phyloP scores from a whole-genome alignment of 2,113 vertebrate genomes.

The Orientallactaga bullata region DNA sequence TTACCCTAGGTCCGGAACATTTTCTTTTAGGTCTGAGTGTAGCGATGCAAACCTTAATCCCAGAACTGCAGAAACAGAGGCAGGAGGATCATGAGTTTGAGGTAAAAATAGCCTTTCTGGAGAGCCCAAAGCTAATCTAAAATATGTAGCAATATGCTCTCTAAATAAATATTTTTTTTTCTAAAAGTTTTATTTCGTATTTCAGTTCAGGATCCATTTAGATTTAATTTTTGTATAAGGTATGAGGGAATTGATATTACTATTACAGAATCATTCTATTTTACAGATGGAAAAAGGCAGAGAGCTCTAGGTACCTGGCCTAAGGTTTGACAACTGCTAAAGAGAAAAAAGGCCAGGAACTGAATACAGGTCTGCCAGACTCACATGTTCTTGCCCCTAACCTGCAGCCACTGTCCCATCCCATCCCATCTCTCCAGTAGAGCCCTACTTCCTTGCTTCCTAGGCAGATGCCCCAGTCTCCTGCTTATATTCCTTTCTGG shows the following conservation, averaged over 20 bases:
- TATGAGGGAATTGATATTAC: background rate
- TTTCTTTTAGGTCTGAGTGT: background rate
- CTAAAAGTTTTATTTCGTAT: conserved; percentile 25
- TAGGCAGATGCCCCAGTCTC: background rate
- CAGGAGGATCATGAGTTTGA: background rate
- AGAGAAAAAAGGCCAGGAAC: background rate
- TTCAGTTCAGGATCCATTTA: background rate
- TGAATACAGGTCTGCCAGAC: background rate
- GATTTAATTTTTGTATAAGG: background rate
- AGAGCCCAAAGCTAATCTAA: background rate
- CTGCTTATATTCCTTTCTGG: background rate
- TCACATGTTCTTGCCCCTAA: background rate
- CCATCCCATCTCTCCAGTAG: no score
- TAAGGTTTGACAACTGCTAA: background rate
- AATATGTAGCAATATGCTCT: background rate
- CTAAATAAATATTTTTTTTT: background rate
- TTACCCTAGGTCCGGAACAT: background rate
- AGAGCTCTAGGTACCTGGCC: background rate
- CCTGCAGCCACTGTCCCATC: background rate
- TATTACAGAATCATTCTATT: background rate
- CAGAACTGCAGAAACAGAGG: background rate
- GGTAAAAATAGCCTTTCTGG: background rate
- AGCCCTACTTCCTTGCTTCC: background rate
- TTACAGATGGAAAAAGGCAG: background rate
- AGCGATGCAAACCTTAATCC: background rate